These are phyloP conservation scores for Acrossocheilus wenchowensis DNA, from an alignment of 2,797 vertebrate species.

Conservation along the genomic window DNA sequence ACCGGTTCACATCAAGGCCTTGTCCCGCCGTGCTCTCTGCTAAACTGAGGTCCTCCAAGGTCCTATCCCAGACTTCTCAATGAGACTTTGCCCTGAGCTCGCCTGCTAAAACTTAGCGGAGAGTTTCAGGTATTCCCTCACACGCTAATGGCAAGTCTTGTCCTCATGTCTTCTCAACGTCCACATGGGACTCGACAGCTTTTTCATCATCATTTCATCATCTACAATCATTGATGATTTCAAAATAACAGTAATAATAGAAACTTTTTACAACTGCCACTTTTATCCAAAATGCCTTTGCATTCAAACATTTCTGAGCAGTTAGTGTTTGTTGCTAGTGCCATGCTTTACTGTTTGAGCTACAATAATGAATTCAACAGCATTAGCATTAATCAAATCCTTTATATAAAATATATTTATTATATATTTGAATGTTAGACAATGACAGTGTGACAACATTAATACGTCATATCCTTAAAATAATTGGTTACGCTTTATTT, in stretches of 20 bases:
- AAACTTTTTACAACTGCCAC: not conserved
- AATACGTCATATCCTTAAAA: not conserved
- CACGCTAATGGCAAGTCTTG: not conserved
- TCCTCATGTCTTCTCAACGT: not conserved
- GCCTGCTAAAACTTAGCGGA: slow-evolving; percentile 3
- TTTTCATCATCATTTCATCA: not conserved
- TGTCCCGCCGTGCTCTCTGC: slow-evolving; percentile 26
- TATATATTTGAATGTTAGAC: not conserved
- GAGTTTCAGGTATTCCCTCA: slow-evolving; percentile 18
- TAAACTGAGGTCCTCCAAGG: slow-evolving; percentile 29
- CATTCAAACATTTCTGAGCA: not conserved
- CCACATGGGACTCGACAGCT: not conserved
- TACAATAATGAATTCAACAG: not conserved
- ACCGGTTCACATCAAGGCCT: slow-evolving; percentile 37
- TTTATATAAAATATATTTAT: not conserved
- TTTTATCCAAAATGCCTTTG: not conserved
- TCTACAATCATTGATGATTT: not conserved
- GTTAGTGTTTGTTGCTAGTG: not conserved
- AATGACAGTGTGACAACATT: not conserved
- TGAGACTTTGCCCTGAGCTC: slow-evolving; percentile 42
- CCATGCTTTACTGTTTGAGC: not conserved
- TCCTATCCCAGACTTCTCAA: slow-evolving; percentile 9
- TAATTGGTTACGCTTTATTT: too few species aligned
- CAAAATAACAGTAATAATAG: not conserved
- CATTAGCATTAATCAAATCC: not conserved